phyloP scores from a whole-genome alignment of 2,113 vertebrate species.

The Columbina picui region DNA sequence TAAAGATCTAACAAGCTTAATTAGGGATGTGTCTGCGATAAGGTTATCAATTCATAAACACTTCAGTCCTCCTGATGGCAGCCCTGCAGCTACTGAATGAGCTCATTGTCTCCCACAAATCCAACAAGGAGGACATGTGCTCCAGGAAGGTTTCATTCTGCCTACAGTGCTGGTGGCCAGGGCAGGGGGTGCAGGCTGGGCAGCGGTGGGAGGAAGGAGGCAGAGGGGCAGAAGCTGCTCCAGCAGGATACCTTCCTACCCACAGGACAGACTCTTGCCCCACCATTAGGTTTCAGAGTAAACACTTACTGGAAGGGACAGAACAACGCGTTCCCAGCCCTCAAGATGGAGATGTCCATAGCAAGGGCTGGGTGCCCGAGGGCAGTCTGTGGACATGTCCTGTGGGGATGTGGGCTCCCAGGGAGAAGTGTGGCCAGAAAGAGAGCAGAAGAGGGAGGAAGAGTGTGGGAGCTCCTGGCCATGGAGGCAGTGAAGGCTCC shows the following conservation, averaged over 20 bases:
- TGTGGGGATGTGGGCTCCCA: background rate
- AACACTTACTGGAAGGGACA: background rate
- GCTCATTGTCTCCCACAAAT: background rate
- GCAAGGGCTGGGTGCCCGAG: background rate
- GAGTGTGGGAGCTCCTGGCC: background rate
- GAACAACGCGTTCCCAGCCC: background rate
- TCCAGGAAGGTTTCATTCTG: background rate
- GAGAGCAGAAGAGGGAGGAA: background rate
- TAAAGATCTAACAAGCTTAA: conserved; percentile 46
- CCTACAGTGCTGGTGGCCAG: rapidly evolving
- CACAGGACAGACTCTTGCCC: background rate
- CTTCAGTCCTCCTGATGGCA: background rate
- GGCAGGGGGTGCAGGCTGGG: no score
- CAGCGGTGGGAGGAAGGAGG: background rate
- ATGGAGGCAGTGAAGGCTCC: background rate
- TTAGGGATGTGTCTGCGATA: conserved; percentile 1
- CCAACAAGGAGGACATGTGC: rapidly evolving
- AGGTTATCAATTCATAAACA: conserved; percentile 15
- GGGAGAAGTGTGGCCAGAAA: background rate
- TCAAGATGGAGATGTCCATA: background rate
- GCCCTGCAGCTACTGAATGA: background rate
- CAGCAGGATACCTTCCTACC: background rate
- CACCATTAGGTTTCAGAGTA: background rate
- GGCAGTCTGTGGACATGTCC: rapidly evolving
- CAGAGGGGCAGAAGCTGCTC: background rate